Percentiles rank a stretch among this genome's conserved stretches.
phyloP scores from a whole-genome alignment of 2,888 invertebrate species.

The Apocheima hispidaria region DNA sequence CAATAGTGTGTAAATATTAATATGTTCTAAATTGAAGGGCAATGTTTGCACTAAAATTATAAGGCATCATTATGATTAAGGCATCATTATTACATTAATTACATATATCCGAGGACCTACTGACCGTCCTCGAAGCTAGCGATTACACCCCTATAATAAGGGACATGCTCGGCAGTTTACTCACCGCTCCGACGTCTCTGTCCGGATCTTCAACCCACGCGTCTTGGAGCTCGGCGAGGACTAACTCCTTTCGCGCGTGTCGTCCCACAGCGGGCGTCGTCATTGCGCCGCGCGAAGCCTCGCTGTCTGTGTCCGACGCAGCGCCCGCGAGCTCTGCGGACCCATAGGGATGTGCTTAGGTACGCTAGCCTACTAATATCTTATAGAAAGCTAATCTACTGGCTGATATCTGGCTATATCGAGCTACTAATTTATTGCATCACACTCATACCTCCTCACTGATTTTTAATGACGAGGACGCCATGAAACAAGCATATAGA shows the following conservation, averaged over 20 bases:
- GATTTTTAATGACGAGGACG: too few relatives aligned
- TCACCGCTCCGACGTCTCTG: conserved; percentile 83
- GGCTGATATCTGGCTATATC: too few relatives aligned
- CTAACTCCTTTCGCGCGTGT: conserved; percentile 50
- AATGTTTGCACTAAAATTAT: too few relatives aligned
- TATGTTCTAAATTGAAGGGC: too few relatives aligned
- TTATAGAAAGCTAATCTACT: conserved; percentile 22
- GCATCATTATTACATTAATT: too few relatives aligned
- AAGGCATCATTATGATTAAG: too few relatives aligned
- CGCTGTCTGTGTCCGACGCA: conserved; percentile 80
- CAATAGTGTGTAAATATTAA: too few relatives aligned
- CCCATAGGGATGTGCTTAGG: conserved; percentile 29
- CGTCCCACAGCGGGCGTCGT: conserved; percentile 48
- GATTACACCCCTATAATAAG: neutral
- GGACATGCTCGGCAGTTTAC: conserved; percentile 36
- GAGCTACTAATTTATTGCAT: too few relatives aligned
- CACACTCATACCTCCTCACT: neutral
- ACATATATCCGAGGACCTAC: too few relatives aligned
- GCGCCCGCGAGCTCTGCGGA: conserved; percentile 78
- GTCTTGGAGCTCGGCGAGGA: conserved; percentile 62
- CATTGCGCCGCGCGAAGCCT: conserved; percentile 68
- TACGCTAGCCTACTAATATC: conserved; percentile 35
- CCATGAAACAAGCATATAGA: too few relatives aligned
- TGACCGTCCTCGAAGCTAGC: too few relatives aligned
- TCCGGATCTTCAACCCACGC: conserved; percentile 81